These are phyloP conservation scores for Gymnocephalus cernua DNA, from an alignment of 2,113 vertebrate species.

Conservation along the genomic window DNA sequence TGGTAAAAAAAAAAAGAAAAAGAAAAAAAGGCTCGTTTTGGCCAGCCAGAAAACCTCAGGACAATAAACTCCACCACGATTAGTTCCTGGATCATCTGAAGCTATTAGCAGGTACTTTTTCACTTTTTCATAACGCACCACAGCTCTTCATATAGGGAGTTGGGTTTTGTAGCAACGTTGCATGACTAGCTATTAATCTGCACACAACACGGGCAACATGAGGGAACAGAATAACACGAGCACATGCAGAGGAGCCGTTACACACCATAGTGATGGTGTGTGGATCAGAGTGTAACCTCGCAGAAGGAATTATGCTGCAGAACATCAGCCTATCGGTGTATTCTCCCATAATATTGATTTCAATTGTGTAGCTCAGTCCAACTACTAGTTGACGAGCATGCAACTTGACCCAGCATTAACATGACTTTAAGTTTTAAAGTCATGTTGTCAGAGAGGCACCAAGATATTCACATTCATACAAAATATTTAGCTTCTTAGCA, in stretches of 20 bases:
- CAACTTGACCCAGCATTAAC: not conserved
- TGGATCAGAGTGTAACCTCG: not conserved
- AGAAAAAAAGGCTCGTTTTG: not conserved
- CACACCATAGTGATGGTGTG: not conserved
- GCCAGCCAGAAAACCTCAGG: not conserved
- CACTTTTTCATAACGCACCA: not conserved
- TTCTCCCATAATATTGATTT: no score
- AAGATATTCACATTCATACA: not conserved
- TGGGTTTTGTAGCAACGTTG: not conserved
- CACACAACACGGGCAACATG: not conserved
- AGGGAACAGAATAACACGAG: not conserved
- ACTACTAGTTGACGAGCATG: not conserved
- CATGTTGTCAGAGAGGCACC: not conserved
- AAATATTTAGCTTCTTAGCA: not conserved
- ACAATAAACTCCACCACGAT: not conserved
- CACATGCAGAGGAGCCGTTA: constrained; percentile 2
- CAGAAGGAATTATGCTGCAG: not conserved
- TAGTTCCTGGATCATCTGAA: not conserved
- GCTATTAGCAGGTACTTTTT: not conserved
- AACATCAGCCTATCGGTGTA: not conserved
- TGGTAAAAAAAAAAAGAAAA: not conserved
- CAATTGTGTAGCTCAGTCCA: not conserved
- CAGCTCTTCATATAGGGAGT: not conserved
- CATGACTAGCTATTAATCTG: not conserved
- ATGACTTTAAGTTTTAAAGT: no score